Conservation (phyloP, 2,797 vertebrate genomes). For the Phrynocephalus forsythii region DNA sequence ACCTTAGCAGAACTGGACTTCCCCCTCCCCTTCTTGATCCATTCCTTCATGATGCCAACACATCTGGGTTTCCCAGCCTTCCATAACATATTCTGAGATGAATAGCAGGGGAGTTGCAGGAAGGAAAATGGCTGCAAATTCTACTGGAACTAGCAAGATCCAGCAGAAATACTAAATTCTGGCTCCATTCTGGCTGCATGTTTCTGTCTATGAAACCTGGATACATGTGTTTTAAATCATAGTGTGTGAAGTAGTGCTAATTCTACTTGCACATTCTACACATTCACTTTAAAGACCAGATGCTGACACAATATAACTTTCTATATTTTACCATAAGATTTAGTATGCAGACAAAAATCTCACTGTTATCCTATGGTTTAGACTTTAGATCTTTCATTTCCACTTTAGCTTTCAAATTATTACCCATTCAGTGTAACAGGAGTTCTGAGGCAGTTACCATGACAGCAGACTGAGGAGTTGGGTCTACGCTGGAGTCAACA, state of each 20-base stretch:
- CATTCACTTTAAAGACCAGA: neutral
- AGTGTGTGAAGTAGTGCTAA: neutral
- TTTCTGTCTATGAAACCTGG: no score
- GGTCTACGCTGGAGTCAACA: conserved; percentile 22
- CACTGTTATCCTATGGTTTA: neutral
- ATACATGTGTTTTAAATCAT: neutral
- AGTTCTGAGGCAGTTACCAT: conserved; percentile 68
- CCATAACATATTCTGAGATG: neutral
- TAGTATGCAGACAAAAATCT: neutral
- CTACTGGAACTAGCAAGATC: no score
- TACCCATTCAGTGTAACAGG: neutral
- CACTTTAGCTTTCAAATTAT: neutral
- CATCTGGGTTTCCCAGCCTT: no score
- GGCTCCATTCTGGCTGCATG: no score
- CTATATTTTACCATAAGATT: neutral
- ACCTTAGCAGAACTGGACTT: no score
- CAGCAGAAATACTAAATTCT: neutral
- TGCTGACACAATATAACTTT: neutral
- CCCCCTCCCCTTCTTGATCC: no score
- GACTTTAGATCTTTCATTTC: conserved; percentile 9
- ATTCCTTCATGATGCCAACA: no score
- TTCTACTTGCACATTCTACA: neutral
- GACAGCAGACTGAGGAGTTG: conserved; percentile 48
- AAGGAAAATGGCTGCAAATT: no score
- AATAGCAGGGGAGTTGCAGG: no score